Conservation (phyloP, 1,140 invertebrate species). For the Euwallacea similis region DNA sequence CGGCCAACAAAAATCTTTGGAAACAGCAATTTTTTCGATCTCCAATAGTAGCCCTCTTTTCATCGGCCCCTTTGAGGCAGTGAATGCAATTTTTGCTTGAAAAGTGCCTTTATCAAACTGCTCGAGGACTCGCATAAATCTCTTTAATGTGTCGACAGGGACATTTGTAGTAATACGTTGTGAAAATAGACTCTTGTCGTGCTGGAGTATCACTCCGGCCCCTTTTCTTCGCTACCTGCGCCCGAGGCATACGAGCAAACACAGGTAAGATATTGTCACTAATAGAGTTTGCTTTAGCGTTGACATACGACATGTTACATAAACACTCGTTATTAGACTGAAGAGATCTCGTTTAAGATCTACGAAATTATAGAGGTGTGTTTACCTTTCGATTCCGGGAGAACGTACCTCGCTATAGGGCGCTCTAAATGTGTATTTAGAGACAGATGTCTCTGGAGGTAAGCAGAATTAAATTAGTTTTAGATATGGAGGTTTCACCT, state of each 20-base stretch:
- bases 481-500: conserved; percentile 1
- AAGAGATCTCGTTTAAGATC: conserved; percentile 36
- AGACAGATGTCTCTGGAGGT: conserved; percentile 30
- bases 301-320: conserved; percentile 51
- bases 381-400: conserved; percentile 28
- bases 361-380: conserved; percentile 35
- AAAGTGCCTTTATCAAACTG: conserved; percentile 45
- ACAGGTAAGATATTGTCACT: conserved; percentile 48
- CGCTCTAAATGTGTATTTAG: conserved; percentile 11
- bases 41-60: conserved; percentile 26
- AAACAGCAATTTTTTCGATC: conserved; percentile 27
- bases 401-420: conserved; percentile 13
- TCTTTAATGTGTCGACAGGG: conserved; percentile 44
- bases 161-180: conserved; percentile 45
- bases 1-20: neutral
- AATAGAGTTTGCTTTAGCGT: conserved; percentile 50
- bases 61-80: conserved; percentile 41
- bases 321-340: conserved; percentile 42
- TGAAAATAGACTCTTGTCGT: conserved; percentile 46
- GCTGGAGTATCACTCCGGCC: conserved; percentile 46
- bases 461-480: conserved; percentile 33
- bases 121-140: conserved; percentile 44
- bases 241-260: neutral
- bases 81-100: conserved; percentile 45
- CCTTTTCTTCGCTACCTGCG: neutral